These are phyloP conservation scores for Calcarius lapponicus DNA, from an alignment of 2,797 vertebrate species.

Conservation along the genomic window DNA sequence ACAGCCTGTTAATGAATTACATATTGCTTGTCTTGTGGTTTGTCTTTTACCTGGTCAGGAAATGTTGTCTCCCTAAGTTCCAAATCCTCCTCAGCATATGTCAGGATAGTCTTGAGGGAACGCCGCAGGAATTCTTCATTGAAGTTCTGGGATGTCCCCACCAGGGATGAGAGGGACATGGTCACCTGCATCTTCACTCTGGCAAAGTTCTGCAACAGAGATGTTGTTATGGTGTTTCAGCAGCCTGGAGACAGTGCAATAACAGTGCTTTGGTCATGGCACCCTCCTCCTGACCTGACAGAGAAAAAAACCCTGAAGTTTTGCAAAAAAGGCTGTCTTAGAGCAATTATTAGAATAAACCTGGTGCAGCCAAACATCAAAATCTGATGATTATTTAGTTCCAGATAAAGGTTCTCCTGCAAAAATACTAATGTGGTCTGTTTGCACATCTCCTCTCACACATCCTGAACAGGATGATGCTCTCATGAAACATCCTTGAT, in stretches of 20 bases:
- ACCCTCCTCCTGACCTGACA: not conserved
- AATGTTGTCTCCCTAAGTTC: slow-evolving; percentile 96
- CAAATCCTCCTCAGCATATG: slow-evolving; percentile 95
- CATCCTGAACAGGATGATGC: not conserved
- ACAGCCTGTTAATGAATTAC: not conserved
- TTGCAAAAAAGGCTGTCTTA: not conserved
- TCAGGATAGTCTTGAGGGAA: slow-evolving; percentile 96
- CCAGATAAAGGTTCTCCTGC: not conserved
- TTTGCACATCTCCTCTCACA: not conserved
- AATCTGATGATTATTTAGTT: not conserved
- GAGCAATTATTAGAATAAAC: not conserved
- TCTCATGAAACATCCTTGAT: not conserved
- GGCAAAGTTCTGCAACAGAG: slow-evolving; percentile 90
- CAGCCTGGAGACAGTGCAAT: not conserved
- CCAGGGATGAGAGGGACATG: slow-evolving; percentile 97
- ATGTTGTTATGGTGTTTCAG: not conserved
- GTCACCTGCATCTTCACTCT: slow-evolving; percentile 99
- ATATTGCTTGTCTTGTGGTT: not conserved
- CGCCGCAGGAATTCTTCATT: slow-evolving; percentile 98
- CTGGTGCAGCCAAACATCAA: not conserved
- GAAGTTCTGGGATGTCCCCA: slow-evolving; percentile 98
- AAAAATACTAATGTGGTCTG: not conserved
- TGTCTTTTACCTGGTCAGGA: slow-evolving; percentile 88
- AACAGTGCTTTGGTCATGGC: not conserved
- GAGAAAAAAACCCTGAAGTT: not conserved